Evolutionary conservation across 2,888 invertebrate species (phyloP), one percentile per base, ranked within the genome.

Genomic region (Leptothorax acervorum): DNA sequence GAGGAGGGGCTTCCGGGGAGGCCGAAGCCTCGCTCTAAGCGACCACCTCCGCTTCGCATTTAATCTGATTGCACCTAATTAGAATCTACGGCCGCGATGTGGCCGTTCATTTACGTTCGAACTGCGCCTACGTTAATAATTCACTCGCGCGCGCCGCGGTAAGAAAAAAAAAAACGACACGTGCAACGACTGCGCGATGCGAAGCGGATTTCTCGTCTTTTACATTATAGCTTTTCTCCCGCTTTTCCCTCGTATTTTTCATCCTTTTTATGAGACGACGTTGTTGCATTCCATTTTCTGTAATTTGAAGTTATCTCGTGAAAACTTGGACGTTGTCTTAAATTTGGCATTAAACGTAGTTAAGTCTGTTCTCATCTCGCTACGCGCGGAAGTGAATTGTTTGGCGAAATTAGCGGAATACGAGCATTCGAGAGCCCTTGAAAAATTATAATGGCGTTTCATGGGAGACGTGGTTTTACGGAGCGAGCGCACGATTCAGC

Each of bases 61-160:
- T 89, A 68, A 89, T 89, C 87, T 82, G 89, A 89, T 89, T 81
- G 82, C 60, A 70, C 60, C 75, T 89, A 86, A 89, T 89, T 83
- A 86, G 87, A 66, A 68, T 78, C 82, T 68, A 75, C 51, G 42
- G 12, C 35, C 39, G 70, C 51, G 79, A 60, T 39, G 73, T 74
- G 51, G 53, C 62, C 81, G 68, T 55, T 86, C 55, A 35, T 23
- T 51, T 45, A 45, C 68, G 45, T 55, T 57, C 51, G 53, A 28
- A 18, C 35, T 18, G 48, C 45, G 53, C 12, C 55, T 68, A 53
- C 45, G 71, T 82, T 78, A 76, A 89, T 86, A 87, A 86, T 85
- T 85, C 62, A 86, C 42, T 57, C 65, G 18, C 0, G 42, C 35
- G 57, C 62, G 39, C n/a, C 15, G 51, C 28, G 15, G 23, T 23